Evolutionary conservation across 2,797 vertebrate genomes (phyloP).

Genomic region (Helicolenus hilgendorfi): DNA sequence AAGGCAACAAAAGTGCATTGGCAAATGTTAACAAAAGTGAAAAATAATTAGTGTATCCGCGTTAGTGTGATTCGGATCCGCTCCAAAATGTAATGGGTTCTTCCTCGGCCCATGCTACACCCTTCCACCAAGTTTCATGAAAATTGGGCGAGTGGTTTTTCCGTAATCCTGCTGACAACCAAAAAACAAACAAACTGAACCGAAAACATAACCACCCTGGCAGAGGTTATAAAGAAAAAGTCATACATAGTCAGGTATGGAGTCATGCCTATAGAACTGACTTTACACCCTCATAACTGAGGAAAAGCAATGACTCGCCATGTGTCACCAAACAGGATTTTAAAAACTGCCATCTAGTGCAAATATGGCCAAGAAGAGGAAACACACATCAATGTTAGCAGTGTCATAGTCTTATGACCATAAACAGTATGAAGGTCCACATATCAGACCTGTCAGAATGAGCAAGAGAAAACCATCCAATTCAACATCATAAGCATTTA

Average conservation of each 20-base stretch:
- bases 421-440: not conserved
- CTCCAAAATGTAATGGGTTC: too few relatives aligned
- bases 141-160: rapidly evolving
- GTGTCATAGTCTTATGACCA: not conserved
- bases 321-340: not conserved
- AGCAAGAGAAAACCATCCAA: not conserved
- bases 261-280: not conserved
- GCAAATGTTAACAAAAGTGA: too few relatives aligned
- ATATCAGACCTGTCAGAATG: not conserved
- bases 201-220: too few relatives aligned
- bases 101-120: too few relatives aligned
- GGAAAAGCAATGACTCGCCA: not conserved
- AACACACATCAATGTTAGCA: not conserved
- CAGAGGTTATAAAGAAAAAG: not conserved
- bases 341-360: not conserved
- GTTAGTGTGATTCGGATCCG: too few relatives aligned
- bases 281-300: not conserved
- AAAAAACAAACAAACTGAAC: too few relatives aligned
- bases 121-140: too few relatives aligned
- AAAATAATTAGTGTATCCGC: too few relatives aligned
- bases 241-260: not conserved
- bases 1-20: too few relatives aligned
- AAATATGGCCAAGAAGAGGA: not conserved
- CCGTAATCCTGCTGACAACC: rapidly evolving
- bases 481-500: not conserved